Base-by-base conservation (phyloP, 2,888 invertebrate species). In the Erannis defoliaria region DNA sequence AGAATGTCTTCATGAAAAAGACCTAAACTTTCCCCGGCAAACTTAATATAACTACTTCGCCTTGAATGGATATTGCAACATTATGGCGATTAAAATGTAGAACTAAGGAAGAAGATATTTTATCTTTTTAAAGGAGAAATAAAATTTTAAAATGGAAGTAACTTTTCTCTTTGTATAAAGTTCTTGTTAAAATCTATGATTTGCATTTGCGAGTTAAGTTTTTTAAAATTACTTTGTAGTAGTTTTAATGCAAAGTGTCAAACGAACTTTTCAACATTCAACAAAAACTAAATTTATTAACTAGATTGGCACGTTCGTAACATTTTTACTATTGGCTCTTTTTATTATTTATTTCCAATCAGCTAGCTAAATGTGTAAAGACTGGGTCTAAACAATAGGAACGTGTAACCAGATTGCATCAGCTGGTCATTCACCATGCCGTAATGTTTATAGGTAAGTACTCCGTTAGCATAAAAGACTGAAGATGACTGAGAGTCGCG, bases 1-100 rank as follows among this genome's bases (percentile, higher is more conserved):
- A 76, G 76, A 80, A 79, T 80, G 80, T 86, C 78, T 78, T 76
- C 74, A 76, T 81, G 75, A 82, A 85, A 86, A 84, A 80, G 75
- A 76, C 68, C 77, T 69, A 58, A 86, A 86, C 78, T 86, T 87
- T 82, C 68, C 70, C 72, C 67, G 51, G 61, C 60, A 71, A 82
- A 82, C 77, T 82, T 82, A 74, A 76, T 80, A 77, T 74, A 76
- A 71, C 71, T 71, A 60, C 67, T 71, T 73, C 58, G 66, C 55
- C 64, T 67, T 68, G 77, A 80, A 74, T 78, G 75, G 68, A 71
- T 71, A 67, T 69, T 73, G 75, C 77, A 71, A 67, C 71, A 77
- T 70, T 70, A 71, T 63, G 64, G 48, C 71, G 73, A 76, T 79
- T 77, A 72, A 76, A 78, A 73, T 70, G 60, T 70, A 70, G 67